phyloP scores from a whole-genome alignment of 2,797 vertebrate species.

The Cyclura pinguis region DNA sequence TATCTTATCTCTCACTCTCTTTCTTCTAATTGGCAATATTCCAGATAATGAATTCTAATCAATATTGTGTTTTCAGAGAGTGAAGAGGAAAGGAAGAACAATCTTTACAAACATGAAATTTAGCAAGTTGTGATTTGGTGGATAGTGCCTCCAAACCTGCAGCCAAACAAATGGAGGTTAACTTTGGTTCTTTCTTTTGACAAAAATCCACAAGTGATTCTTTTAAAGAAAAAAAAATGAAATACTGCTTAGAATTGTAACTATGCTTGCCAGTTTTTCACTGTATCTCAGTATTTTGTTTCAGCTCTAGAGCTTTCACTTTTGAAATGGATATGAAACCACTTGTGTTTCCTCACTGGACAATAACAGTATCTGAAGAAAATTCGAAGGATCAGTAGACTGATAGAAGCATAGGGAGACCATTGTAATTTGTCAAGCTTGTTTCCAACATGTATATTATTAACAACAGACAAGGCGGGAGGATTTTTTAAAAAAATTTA shows the following conservation, averaged over 20 bases:
- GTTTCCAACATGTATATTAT: not conserved
- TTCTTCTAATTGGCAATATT: not conserved
- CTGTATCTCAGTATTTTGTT: not conserved
- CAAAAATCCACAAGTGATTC: not conserved
- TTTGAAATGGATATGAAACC: not conserved
- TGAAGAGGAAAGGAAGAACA: not conserved
- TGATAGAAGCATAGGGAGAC: not conserved
- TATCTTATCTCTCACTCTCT: not conserved
- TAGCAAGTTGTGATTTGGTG: too few species aligned
- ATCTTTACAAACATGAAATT: not conserved
- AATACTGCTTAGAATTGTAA: not conserved
- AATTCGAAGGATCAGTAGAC: not conserved
- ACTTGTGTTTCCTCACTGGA: not conserved
- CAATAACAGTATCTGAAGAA: not conserved
- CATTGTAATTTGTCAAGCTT: not conserved
- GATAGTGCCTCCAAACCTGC: not conserved
- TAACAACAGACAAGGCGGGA: not conserved
- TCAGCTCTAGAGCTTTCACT: not conserved
- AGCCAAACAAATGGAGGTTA: not conserved
- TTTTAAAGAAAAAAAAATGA: not conserved
- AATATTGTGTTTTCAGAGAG: not conserved
- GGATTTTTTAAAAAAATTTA: too few species aligned
- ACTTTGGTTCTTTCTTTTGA: too few species aligned
- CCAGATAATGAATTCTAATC: not conserved
- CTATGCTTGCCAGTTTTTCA: too few species aligned